Base-by-base conservation (phyloP, 2,113 vertebrate species). In the Platanista minor region DNA sequence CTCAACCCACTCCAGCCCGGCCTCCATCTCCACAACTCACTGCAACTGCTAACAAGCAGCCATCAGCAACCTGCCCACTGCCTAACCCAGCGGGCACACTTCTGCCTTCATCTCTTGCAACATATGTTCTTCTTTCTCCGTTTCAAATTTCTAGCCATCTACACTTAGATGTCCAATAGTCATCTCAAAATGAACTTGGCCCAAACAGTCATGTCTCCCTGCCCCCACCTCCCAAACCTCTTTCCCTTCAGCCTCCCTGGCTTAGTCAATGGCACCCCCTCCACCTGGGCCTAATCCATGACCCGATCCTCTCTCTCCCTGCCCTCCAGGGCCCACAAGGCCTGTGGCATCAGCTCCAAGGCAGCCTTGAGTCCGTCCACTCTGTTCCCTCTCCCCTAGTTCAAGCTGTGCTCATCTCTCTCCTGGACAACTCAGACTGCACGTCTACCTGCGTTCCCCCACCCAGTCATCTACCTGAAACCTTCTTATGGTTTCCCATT, bases 301-400 rank as follows among this genome's bases (percentile, higher is more conserved):
- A 2, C 75, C 46, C 59, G 20, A 8, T 25, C 84, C 66, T 46
- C 41, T 69, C 66, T 46, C 41, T 69, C 52, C 59, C 17, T 71
- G 39, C 33, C 29, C 23, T 23, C 15, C 17, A 85, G 1, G 2
- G n/a, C 8, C 46, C 21, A 1, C 20, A 11, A 57, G 27, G 84
- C 27, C 90, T 20, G 15, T 0, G 59, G 52, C 3, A 3, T 71
- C 49, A 27, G 39, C 46, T 29, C 78, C 27, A 27, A 2, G 18
- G n/a, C 64, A 49, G 23, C 41, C 69, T 33, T 10, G 3, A 5
- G 41, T 23, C 36, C 0, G 1, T 15, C 66, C 21, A 0, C 36
- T n/a, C 14, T 2, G 6, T 4, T 33, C 59, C 15, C 2, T 14
- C 54, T 80, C 64, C 46, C 62, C 78, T 31, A 21, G 41, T 31